Base-by-base conservation (phyloP, 64 coral and sea anemone genomes). In the Acropora tenuis region DNA sequence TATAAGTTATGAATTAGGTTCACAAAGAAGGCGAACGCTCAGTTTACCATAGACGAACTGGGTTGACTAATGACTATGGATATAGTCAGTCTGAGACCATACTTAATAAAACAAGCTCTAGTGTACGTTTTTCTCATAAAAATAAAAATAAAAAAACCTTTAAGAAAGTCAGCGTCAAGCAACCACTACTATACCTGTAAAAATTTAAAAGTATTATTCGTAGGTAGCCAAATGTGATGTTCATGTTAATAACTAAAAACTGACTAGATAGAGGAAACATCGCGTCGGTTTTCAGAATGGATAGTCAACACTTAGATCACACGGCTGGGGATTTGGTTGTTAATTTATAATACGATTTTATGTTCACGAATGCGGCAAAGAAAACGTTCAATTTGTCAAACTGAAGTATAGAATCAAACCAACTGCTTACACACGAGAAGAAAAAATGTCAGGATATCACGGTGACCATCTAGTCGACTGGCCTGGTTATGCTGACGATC, bases 21-120 rank as follows among this genome's bases (percentile, higher is more conserved):
- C n/a, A 72, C 68, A 72, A 72, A 72, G 68, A 72, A 72, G 68
- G 68, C 68, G 68, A 72, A 72, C 68, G 68, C 68, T 72, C 68
- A 72, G 68, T 72, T 72, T 72, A 72, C 68, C 68, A 72, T 72
- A 72, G 68, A 72, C 18, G 68, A 72, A 72, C 68, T 72, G 68
- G 15, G 68, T 72, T 30, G 68, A 72, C 68, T 72, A 72, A 55
- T 55, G 52, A 55, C 52, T 55, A 55, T 72, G 68, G 68, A 72
- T 72, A 72, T 72, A 72, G 13, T 72, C 68, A 72, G 68, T 40
- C 68, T 72, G 68, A 72, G 68, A 72, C 68, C 68, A 72, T 72
- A 72, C 68, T 72, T 40, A 72, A 72, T 40, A 72, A 72, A 72
- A 18, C 68, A 72, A 72, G 68, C 68, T 3, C 68, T 72, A 72